Base-by-base conservation (phyloP, 2,888 invertebrate genomes). In the Drosophila basisetae region DNA sequence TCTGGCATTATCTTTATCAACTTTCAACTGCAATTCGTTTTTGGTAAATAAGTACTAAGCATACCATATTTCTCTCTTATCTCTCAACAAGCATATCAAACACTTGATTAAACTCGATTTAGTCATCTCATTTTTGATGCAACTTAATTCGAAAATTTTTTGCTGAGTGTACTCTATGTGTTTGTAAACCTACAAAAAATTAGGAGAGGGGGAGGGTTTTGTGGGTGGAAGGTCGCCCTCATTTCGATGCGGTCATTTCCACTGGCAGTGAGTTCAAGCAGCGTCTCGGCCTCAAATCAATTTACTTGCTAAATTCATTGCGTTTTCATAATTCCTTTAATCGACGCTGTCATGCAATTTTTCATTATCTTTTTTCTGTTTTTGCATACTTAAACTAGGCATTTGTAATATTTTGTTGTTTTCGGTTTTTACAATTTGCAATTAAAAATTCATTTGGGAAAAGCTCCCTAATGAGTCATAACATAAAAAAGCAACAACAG, bases 401-500 rank as follows among this genome's bases (percentile, higher is more conserved):
- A 47, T 47, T 47, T 35, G 10, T 41, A 31, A 10, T 25, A 11
- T 52, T 39, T 39, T 53, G 7, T 49, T 53, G 7, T 49, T 53
- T 56, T 31, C 31, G 18, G 25, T 43, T 33, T 52, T 4, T 10
- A 52, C 50, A 33, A 33, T n/a, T 61, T 43, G 37, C 56, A 73
- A 80, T 84, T 84, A 72, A 77, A 81, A 71, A 43, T 59, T 56
- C 68, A 83, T 76, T 80, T 83, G 22, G 25, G 49, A 37, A 39
- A 50, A 49, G 37, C 55, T 49, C 28, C 54, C 30, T 37, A 68
- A 74, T 73, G 66, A 64, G 41, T 84, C 60, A 69, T 68, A 61
- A 47, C 22, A 66, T 30, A 22, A 37, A 67, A 67, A 53, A 53
- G 35, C 47, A 49, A 43, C 22, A 68, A 52, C 67, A 70, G 31